Conservation (phyloP, 2,888 invertebrate species). For the Dinocampus coccinellae region DNA sequence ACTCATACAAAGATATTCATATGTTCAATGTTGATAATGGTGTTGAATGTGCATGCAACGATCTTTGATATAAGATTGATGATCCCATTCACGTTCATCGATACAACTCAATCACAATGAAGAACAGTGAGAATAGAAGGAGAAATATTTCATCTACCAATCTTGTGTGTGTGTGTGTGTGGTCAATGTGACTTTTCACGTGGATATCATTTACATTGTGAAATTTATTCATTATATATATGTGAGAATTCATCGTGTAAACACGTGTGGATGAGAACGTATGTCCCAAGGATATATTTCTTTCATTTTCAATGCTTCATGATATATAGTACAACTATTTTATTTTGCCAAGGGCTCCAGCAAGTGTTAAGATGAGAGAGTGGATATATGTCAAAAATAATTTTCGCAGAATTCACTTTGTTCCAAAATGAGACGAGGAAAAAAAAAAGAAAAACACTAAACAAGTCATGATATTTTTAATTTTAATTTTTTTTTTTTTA, state of each 20-base stretch:
- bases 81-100: conserved; percentile 9
- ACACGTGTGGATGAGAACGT: background rate
- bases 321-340: background rate
- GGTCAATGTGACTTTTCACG: background rate
- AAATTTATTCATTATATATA: background rate
- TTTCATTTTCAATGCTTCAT: background rate
- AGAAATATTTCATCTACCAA: background rate
- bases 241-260: background rate
- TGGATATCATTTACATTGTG: background rate
- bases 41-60: conserved; percentile 6
- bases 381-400: conserved; percentile 37
- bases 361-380: background rate
- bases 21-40: too few relatives aligned
- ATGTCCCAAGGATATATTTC: background rate
- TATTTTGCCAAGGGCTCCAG: background rate
- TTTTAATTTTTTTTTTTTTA: background rate
- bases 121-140: background rate
- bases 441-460: background rate
- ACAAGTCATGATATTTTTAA: background rate
- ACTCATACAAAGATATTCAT: background rate
- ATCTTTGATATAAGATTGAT: conserved; percentile 11
- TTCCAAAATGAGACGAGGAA: background rate
- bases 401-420: conserved; percentile 35
- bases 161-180: too few relatives aligned
- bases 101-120: background rate